Evolutionary conservation across 2,113 vertebrate genomes (phyloP), one percentile per base, ranked within the genome.

Genomic region (Solenodon paradoxus): DNA sequence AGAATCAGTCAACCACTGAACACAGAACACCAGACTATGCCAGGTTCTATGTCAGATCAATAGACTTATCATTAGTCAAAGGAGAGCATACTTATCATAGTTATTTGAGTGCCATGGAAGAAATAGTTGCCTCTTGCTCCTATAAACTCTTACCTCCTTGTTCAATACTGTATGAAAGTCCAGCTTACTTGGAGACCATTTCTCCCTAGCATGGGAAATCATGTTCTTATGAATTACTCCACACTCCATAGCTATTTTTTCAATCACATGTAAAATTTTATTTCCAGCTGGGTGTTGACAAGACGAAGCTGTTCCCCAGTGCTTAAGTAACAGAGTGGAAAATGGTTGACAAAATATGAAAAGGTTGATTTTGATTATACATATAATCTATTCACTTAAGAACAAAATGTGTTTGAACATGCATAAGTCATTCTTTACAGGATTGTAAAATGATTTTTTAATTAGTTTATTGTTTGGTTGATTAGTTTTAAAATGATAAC

Each of bases 231-330:
- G 86, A 96, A 45, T 95, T 89, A 83, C 61, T 78, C 90, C 64
- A 84, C 38, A 92, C 40, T 32, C 91, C 59, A 77, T 59, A 90
- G 93, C 63, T 83, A 57, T 68, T 92, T 79, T 96, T 97, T 95
- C 94, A 78, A 94, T 92, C 75, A 24, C 82, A 83, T 38, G 47
- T 45, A 89, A 90, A 91, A 91, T 95, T 88, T 96, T 95, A 82
- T 97, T 96, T 96, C 96, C 96, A 97, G 55, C 80, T 90, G 92
- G 80, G 91, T 83, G 75, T 96, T 97, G 94, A 95, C 85, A 96
- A 93, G 94, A 96, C 61, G 89, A 88, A 92, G 91, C 57, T 92
- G 71, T 82, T 95, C 93, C 42, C 64, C 68, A 90, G 90, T 92
- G 88, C 94, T 94, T 96, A 95, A 96, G 93, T 95, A 92, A 93